phyloP scores from a whole-genome alignment of 1,140 invertebrate species.

The Fopius arisanus region DNA sequence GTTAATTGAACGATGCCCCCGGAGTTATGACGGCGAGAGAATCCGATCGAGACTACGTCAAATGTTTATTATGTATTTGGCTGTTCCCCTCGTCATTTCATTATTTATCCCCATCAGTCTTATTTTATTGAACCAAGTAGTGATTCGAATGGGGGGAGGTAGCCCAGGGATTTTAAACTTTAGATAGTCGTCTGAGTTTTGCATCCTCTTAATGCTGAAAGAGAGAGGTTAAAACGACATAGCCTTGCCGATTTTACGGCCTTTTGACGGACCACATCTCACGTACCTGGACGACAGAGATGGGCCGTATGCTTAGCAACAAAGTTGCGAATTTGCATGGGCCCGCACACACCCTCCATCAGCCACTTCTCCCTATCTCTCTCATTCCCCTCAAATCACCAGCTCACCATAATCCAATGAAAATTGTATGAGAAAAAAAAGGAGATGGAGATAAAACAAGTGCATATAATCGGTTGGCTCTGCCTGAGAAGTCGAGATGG shows the following conservation, averaged over 20 bases:
- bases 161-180: neutral
- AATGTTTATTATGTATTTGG: conserved; percentile 26
- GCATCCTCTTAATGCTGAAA: neutral
- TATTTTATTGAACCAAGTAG: conserved; percentile 8
- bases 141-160: neutral
- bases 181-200: neutral
- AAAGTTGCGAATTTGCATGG: conserved; percentile 42
- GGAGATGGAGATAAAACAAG: neutral
- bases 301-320: conserved; percentile 33
- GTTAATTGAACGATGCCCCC: conserved; percentile 30
- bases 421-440: neutral
- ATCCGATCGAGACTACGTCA: conserved; percentile 15
- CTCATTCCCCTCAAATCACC: neutral
- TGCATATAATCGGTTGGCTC: neutral
- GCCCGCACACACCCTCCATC: conserved; percentile 22
- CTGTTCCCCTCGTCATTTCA: conserved; percentile 5
- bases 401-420: neutral
- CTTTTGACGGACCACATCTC: conserved; percentile 46
- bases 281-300: conserved; percentile 35
- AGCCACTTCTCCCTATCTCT: neutral
- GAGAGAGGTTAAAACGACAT: conserved; percentile 25
- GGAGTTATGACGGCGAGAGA: conserved; percentile 24
- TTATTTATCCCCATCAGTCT: conserved; percentile 18
- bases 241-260: conserved; percentile 41
- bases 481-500: neutral